These are phyloP conservation scores for Tragelaphus buxtoni DNA, from an alignment of 2,113 vertebrate species.

Conservation along the genomic window DNA sequence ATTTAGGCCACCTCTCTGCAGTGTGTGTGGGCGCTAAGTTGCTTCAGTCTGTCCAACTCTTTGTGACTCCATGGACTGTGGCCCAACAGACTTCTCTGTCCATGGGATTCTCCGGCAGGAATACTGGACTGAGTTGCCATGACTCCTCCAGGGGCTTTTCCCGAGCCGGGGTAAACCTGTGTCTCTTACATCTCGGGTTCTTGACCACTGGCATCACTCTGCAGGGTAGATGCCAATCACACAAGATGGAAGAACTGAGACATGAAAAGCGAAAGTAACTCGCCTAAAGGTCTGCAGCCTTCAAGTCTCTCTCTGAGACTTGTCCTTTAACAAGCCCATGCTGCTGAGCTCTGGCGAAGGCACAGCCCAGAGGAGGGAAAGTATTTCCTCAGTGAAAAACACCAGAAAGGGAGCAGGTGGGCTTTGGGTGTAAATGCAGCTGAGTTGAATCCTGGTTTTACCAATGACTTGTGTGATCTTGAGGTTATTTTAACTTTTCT, in stretches of 20 bases:
- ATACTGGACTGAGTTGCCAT: neutral
- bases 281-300: neutral
- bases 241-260: neutral
- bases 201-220: neutral
- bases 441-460: neutral
- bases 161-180: neutral
- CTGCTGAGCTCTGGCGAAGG: neutral
- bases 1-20: neutral
- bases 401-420: neutral
- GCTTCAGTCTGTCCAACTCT: neutral
- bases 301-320: neutral
- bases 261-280: neutral
- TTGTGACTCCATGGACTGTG: neutral
- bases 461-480: neutral
- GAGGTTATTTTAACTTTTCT: neutral
- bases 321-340: neutral
- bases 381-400: neutral
- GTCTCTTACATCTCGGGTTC: neutral
- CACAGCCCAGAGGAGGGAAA: neutral
- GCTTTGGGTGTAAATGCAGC: neutral
- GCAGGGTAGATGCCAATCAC: neutral
- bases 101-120: neutral
- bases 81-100: neutral
- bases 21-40: neutral
- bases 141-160: neutral